These are phyloP conservation scores for Drosophila rhopaloa DNA, from an alignment of 1,140 invertebrate species.

Conservation along the genomic window DNA sequence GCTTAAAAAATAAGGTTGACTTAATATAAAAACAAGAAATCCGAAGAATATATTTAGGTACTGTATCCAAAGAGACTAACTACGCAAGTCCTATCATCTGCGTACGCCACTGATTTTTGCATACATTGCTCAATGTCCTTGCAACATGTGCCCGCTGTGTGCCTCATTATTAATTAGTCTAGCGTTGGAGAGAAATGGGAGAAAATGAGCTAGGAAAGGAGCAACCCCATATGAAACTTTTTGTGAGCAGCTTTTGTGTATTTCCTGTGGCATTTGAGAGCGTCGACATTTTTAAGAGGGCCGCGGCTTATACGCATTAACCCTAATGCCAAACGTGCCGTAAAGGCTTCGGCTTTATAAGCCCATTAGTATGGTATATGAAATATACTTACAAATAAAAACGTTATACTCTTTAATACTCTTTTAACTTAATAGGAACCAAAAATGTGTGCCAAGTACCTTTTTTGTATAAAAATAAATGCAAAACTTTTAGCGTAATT, in stretches of 20 bases:
- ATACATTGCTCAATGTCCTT: conserved; percentile 45
- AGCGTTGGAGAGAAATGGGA: conserved; percentile 22
- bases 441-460: neutral
- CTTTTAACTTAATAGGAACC: conserved; percentile 36
- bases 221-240: conserved; percentile 20
- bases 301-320: conserved; percentile 67
- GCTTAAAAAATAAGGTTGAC: no score
- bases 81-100: neutral
- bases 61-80: no score
- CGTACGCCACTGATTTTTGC: conserved; percentile 14
- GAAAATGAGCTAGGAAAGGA: conserved; percentile 22
- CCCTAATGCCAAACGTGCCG: conserved; percentile 58
- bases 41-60: no score
- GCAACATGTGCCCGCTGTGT: conserved; percentile 58
- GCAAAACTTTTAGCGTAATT: neutral
- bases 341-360: conserved; percentile 40
- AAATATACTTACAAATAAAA: conserved; percentile 10
- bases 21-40: no score
- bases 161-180: conserved; percentile 71
- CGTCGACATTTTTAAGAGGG: conserved; percentile 32
- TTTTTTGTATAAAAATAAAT: neutral
- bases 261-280: conserved; percentile 56
- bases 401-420: conserved; percentile 38
- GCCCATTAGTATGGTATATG: conserved; percentile 9
- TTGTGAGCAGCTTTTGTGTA: conserved; percentile 22